Evolutionary conservation across 2,113 vertebrate species (phyloP).

Genomic region (Lonchura striata): DNA sequence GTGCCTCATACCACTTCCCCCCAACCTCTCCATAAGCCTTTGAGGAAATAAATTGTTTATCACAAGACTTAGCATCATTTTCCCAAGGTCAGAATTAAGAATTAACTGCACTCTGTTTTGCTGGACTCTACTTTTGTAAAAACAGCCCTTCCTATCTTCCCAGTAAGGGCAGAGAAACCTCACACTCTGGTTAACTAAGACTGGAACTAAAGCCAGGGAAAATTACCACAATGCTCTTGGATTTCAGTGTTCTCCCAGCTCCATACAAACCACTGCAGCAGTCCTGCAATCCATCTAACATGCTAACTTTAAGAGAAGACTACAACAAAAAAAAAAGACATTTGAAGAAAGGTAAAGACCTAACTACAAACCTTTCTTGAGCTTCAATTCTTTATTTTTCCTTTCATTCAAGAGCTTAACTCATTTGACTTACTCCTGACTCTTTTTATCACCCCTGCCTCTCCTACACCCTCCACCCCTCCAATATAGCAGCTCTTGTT

Average conservation of each 20-base stretch:
- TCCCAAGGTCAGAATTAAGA: neutral
- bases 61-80: neutral
- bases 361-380: neutral
- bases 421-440: neutral
- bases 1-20: rapidly evolving
- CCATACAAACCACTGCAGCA: neutral
- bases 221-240: rapidly evolving
- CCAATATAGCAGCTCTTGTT: neutral
- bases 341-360: neutral
- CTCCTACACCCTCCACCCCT: neutral
- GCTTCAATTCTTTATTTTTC: neutral
- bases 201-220: neutral
- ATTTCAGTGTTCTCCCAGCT: neutral
- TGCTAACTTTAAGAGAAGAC: neutral
- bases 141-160: neutral
- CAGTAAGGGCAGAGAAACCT: neutral
- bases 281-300: neutral
- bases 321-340: neutral
- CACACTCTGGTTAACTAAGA: neutral
- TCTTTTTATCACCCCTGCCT: neutral
- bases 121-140: neutral
- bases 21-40: neutral
- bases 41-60: neutral
- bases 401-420: neutral
- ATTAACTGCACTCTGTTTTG: neutral